Evolutionary conservation across 1,140 invertebrate species (phyloP), one percentile per base, ranked within the genome.

Genomic region (Anoplophora glabripennis): DNA sequence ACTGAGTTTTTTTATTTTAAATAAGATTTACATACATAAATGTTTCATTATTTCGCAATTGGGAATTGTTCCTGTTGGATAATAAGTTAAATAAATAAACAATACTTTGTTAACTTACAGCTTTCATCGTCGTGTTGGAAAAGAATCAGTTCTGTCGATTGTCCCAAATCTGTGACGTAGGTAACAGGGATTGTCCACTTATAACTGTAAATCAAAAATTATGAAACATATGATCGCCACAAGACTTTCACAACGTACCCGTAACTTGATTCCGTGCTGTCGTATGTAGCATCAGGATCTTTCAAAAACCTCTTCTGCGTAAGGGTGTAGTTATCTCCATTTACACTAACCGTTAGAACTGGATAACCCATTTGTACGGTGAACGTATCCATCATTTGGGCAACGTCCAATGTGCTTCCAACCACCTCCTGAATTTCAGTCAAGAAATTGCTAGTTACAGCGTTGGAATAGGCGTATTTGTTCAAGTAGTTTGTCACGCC

Each of bases 341-440:
- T 66, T 28, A 76, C 77, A 1, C 61, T 76, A 2, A 92, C 84
- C 1, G 78, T 84, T 0, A 97, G 76, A 0, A 95, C 80, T 0
- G 95, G 94, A 64, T 88, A 92, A 7, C 94, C 94, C 88, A 92
- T 96, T 78, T 98, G 94, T 36, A 84, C 80, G 0, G 90, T 94
- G 92, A 93, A 98, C 0, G 92, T 94, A 64, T 94, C 86, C 89
- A 98, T 92, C 44, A 97, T 88, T 12, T 81, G 72, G 0, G 84
- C 84, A 5, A 89, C 74, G 61, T 86, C 80, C 10, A 83, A 69
- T 15, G 76, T 68, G 14, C 72, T 60, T 12, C 69, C 71, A 3
- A 76, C 61, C 53, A 72, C 51, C 61, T 77, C 65, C 79, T 89
- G 78, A 73, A 88, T 68, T 61, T 84, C 85, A 0, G 79, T 72